Percentiles rank a stretch among this genome's conserved stretches.
These are phyloP conservation scores for Drosophila teissieri DNA, from an alignment of 1,140 invertebrate species.

Conservation along the genomic window DNA sequence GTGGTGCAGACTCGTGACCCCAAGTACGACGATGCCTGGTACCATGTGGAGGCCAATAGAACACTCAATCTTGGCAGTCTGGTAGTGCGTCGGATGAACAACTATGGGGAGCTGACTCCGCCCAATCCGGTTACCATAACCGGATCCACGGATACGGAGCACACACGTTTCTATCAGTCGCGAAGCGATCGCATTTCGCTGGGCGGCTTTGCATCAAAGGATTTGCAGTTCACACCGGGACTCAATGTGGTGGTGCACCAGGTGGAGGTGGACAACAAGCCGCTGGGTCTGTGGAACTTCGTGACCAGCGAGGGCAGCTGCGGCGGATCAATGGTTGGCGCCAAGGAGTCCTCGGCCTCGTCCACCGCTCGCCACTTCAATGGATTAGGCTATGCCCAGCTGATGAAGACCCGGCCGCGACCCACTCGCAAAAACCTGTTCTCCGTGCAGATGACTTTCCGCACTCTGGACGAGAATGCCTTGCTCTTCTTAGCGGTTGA, in stretches of 20 bases:
- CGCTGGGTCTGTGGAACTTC: constrained; percentile 96
- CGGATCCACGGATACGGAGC: constrained; percentile 68
- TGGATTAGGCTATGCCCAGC: constrained; percentile 91
- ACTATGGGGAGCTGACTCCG: constrained; percentile 62
- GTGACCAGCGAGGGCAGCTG: constrained; percentile 88
- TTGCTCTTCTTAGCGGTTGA: constrained; percentile 93
- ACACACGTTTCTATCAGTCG: constrained; percentile 77
- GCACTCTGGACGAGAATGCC: constrained; percentile 94
- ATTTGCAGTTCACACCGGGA: constrained; percentile 85
- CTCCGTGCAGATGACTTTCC: constrained; percentile 92
- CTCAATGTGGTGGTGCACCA: constrained; percentile 92
- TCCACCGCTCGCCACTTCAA: constrained; percentile 87
- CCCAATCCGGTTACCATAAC: constrained; percentile 48
- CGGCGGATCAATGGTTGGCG: constrained; percentile 80
- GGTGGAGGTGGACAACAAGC: constrained; percentile 90
- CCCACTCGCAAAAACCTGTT: constrained; percentile 90
- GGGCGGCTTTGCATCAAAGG: constrained; percentile 86
- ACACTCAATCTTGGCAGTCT: constrained; percentile 83
- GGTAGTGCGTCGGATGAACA: constrained; percentile 79
- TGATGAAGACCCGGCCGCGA: constrained; percentile 87
- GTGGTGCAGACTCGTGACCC: constrained; percentile 86
- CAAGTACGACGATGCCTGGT: constrained; percentile 89
- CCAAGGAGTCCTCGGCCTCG: constrained; percentile 66
- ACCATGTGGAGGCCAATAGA: constrained; percentile 89
- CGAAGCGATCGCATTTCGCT: constrained; percentile 86